Conservation (phyloP, 2,888 invertebrate species). For the Serrognathus titanus region DNA sequence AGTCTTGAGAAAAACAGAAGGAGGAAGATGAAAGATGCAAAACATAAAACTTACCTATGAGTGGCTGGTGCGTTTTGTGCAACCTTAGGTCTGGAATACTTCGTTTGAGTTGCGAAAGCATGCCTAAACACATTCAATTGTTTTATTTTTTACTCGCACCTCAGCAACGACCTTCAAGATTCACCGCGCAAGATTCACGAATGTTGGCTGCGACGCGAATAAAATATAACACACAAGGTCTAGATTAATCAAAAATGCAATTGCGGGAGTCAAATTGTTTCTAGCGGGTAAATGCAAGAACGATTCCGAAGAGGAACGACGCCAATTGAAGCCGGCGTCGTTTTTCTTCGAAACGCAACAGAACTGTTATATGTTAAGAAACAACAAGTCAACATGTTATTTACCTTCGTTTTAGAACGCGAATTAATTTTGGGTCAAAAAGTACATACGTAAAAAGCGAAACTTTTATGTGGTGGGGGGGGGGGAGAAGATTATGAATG, state of each 20-base stretch:
- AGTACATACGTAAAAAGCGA: neutral
- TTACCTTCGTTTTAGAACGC: neutral
- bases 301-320: neutral
- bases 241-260: conserved; percentile 2
- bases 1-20: neutral
- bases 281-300: neutral
- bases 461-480: neutral
- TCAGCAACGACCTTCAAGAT: conserved; percentile 3
- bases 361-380: too few relatives aligned
- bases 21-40: neutral
- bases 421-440: neutral
- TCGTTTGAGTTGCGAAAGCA: conserved; percentile 84
- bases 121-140: conserved; percentile 64
- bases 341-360: neutral
- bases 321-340: too few relatives aligned
- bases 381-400: neutral
- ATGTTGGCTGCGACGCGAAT: neutral
- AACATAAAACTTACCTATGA: conserved; percentile 61
- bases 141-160: conserved; percentile 35
- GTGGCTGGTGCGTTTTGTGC: conserved; percentile 72
- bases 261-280: neutral
- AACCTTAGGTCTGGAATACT: conserved; percentile 83
- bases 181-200: too few relatives aligned
- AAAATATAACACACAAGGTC: neutral
- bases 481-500: neutral